Conservation (phyloP, 2,888 invertebrate species). For the Sycophila texana region DNA sequence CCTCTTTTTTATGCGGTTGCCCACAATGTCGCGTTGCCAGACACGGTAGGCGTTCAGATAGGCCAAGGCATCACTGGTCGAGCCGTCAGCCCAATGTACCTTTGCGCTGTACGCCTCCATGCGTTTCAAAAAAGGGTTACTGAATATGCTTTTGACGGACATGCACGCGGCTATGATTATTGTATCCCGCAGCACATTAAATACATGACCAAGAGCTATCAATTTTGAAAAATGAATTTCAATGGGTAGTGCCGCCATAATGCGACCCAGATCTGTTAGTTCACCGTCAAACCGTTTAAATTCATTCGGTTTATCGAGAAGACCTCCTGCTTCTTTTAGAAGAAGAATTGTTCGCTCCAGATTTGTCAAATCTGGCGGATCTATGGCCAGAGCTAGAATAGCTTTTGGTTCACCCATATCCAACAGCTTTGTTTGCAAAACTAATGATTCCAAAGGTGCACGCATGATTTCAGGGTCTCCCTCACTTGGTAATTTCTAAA, state of each 20-base stretch:
- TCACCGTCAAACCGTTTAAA: slow-evolving; percentile 86
- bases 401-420: slow-evolving; percentile 88
- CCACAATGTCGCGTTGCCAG: slow-evolving; percentile 81
- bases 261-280: slow-evolving; percentile 88
- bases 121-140: slow-evolving; percentile 83
- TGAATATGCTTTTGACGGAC: slow-evolving; percentile 88
- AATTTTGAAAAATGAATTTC: slow-evolving; percentile 89
- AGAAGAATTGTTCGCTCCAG: slow-evolving; percentile 88
- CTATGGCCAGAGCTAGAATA: slow-evolving; percentile 88
- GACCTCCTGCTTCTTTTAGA: slow-evolving; percentile 91
- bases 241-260: slow-evolving; percentile 89
- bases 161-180: slow-evolving; percentile 92
- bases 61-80: slow-evolving; percentile 90
- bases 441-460: slow-evolving; percentile 87
- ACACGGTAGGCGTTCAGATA: slow-evolving; percentile 88
- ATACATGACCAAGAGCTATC: slow-evolving; percentile 90
- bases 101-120: slow-evolving; percentile 85
- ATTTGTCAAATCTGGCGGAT: slow-evolving; percentile 90
- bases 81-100: slow-evolving; percentile 88
- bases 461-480: slow-evolving; percentile 86
- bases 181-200: slow-evolving; percentile 88
- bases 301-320: slow-evolving; percentile 79
- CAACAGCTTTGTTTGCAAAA: slow-evolving; percentile 88
- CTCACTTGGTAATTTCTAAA: slow-evolving; percentile 76
- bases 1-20: slow-evolving; percentile 78